Evolutionary conservation across 1,140 invertebrate species (phyloP).

Genomic region (Andricus grossulariae): DNA sequence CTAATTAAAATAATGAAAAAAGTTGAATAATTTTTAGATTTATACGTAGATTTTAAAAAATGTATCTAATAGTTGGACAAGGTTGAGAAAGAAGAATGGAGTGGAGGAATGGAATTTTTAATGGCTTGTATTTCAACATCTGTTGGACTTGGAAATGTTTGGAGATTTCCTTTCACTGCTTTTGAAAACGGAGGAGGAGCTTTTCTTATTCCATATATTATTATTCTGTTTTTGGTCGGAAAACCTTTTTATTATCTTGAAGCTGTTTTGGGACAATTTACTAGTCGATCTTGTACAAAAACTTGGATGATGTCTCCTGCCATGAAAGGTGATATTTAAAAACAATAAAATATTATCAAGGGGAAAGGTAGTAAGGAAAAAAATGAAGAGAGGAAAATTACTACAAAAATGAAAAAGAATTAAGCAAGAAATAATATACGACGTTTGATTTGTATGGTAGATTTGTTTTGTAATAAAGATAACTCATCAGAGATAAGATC

Average conservation of each 20-base stretch:
- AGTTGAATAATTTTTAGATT: not conserved
- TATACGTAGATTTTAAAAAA: not conserved
- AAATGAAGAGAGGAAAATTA: not conserved
- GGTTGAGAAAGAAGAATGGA: conserved; percentile 82
- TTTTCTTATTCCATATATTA: conserved; percentile 90
- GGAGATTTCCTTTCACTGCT: conserved; percentile 92
- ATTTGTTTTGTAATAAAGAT: conserved; percentile 9
- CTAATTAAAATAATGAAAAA: not conserved
- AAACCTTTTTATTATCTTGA: conserved; percentile 95
- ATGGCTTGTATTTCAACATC: conserved; percentile 92
- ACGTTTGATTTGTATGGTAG: not conserved
- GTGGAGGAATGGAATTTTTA: conserved; percentile 90
- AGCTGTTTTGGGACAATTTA: conserved; percentile 87
- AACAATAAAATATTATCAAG: not conserved
- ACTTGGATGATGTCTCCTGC: conserved; percentile 75
- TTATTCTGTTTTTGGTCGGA: conserved; percentile 89
- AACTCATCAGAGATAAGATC: not conserved
- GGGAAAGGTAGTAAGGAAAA: not conserved
- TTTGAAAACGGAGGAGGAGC: conserved; percentile 91
- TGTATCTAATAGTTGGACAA: conserved; percentile 30
- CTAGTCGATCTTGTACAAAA: conserved; percentile 83
- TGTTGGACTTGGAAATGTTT: conserved; percentile 92
- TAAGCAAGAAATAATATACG: not conserved
- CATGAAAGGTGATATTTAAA: conserved; percentile 77
- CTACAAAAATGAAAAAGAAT: not conserved